A percentile compares a stretch with the other conserved stretches of the same genome.
These are phyloP conservation scores for Leptinotarsa lineolata DNA, from an alignment of 1,140 invertebrate species.

Conservation along the genomic window DNA sequence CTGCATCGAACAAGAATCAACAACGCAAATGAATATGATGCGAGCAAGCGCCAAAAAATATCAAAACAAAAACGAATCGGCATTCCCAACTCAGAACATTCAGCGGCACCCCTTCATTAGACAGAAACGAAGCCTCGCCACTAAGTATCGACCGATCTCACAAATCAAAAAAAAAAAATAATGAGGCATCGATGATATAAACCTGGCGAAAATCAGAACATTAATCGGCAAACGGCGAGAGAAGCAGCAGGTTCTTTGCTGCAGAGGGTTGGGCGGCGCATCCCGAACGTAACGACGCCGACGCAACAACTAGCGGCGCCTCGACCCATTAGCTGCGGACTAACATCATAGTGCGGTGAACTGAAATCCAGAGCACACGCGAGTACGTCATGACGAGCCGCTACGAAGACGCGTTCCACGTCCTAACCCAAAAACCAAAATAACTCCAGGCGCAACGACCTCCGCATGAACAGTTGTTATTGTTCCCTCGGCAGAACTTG, in stretches of 20 bases:
- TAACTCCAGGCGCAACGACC: conserved; percentile 24
- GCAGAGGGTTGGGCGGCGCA: conserved; percentile 51
- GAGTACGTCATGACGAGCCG: conserved; percentile 17
- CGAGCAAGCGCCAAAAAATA: too few species aligned
- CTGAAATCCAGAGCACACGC: conserved; percentile 43
- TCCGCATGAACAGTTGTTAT: conserved; percentile 10
- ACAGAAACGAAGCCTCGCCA: not conserved
- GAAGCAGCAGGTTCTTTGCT: conserved; percentile 49
- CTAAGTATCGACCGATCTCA: conserved; percentile 24
- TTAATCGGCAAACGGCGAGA: conserved; percentile 38
- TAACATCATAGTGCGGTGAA: conserved; percentile 56
- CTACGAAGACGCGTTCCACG: conserved; percentile 11
- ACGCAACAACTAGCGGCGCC: conserved; percentile 55
- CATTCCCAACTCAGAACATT: not conserved
- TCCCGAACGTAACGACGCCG: conserved; percentile 51
- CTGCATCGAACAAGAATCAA: too few species aligned
- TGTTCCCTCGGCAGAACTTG: not conserved
- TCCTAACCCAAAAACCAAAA: conserved; percentile 17
- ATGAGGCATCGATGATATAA: conserved; percentile 36
- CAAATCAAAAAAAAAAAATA: conserved; percentile 25
- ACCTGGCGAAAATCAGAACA: conserved; percentile 35
- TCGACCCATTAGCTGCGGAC: conserved; percentile 54
- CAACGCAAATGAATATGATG: too few species aligned
- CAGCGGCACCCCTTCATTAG: not conserved
- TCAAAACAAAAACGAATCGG: too few species aligned